Evolutionary conservation across 2,888 invertebrate genomes (phyloP).

Genomic region (Prenolepis imparis): DNA sequence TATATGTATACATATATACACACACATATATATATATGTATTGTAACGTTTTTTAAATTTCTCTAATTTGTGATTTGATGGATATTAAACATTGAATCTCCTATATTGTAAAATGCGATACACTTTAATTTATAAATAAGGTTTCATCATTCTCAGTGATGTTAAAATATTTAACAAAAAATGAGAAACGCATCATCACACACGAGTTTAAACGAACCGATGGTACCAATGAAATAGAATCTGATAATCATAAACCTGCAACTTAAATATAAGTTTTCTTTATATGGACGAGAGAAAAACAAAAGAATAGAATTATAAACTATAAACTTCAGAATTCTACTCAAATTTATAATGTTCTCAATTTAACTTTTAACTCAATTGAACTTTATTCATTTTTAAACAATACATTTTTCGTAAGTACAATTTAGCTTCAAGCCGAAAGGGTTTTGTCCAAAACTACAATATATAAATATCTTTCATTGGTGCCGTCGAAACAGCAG

Average conservation of each 20-base stretch:
- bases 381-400: slow-evolving; percentile 1
- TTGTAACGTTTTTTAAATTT: neutral
- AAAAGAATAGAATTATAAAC: neutral
- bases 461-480: slow-evolving; percentile 34
- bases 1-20: too few relatives aligned
- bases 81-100: neutral
- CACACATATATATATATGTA: too few relatives aligned
- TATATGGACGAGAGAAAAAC: neutral
- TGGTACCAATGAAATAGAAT: slow-evolving; percentile 26
- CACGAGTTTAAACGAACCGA: neutral
- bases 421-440: neutral
- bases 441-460: neutral
- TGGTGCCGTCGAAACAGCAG: slow-evolving; percentile 26
- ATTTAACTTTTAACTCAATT: too few relatives aligned
- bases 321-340: neutral
- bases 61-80: neutral
- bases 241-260: neutral
- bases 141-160: neutral
- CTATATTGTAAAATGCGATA: neutral
- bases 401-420: neutral
- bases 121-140: neutral
- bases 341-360: neutral
- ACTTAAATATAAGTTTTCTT: neutral
- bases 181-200: slow-evolving; percentile 19
- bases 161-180: neutral